Evolutionary conservation across 2,113 vertebrate species (phyloP).

Genomic region (Apodemus sylvaticus): DNA sequence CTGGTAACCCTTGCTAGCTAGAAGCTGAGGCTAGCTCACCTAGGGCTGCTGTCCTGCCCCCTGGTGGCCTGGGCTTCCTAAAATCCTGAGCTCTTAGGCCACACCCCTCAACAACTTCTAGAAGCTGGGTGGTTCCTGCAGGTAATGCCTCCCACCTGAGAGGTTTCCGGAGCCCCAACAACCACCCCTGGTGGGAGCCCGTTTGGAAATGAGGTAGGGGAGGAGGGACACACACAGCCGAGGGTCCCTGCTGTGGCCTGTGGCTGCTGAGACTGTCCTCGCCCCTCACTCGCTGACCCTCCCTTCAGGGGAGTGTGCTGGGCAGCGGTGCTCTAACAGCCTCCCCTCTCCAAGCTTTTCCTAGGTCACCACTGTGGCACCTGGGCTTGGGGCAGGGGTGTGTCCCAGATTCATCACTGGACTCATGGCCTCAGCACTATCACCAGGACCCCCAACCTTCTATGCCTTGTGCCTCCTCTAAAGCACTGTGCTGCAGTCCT

Average conservation of each 20-base stretch:
- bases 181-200: neutral
- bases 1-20: accelerated
- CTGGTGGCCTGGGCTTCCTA: neutral
- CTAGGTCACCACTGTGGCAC: accelerated
- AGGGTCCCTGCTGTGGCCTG: neutral
- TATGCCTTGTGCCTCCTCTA: neutral
- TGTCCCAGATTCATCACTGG: neutral
- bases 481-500: neutral
- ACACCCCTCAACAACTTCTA: neutral
- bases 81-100: neutral
- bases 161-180: neutral
- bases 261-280: neutral
- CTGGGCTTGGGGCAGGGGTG: neutral
- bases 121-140: neutral
- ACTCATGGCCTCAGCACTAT: neutral
- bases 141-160: accelerated
- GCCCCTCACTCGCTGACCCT: neutral
- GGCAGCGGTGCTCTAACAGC: accelerated
- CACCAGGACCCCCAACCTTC: neutral
- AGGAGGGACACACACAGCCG: neutral
- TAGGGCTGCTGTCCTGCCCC: neutral
- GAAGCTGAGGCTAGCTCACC: neutral
- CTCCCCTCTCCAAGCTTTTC: neutral
- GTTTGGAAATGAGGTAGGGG: neutral
- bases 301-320: neutral